Evolutionary conservation across 1,140 invertebrate genomes (phyloP).

Genomic region (Trichomalopsis sarcophagae): DNA sequence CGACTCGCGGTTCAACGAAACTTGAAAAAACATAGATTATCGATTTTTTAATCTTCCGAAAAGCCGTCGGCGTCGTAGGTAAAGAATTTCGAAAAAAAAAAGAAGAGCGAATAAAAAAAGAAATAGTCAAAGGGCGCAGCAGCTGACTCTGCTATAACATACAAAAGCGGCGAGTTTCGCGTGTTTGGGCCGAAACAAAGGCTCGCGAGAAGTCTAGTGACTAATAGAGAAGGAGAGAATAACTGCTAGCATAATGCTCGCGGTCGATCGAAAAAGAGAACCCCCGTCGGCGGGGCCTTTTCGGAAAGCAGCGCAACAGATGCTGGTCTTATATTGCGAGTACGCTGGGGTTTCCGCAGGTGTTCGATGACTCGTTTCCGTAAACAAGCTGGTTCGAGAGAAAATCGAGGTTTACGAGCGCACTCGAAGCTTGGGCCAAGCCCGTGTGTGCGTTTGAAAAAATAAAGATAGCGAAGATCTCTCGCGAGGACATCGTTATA

Average conservation of each 20-base stretch:
- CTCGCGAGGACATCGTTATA: too few relatives aligned
- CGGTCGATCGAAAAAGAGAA: not conserved
- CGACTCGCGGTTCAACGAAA: too few relatives aligned
- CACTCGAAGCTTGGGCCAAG: too few relatives aligned
- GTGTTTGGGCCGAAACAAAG: constrained; percentile 32
- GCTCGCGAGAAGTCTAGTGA: constrained; percentile 5
- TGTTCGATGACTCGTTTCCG: constrained; percentile 15
- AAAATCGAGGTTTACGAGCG: too few relatives aligned
- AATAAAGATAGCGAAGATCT: too few relatives aligned
- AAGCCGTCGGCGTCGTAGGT: too few relatives aligned
- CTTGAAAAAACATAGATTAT: too few relatives aligned
- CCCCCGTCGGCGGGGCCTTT: not conserved
- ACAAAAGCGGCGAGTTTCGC: not conserved
- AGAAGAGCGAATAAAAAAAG: constrained; percentile 13
- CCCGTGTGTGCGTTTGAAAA: too few relatives aligned
- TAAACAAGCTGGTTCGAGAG: not conserved
- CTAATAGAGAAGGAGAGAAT: not conserved
- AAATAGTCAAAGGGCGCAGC: not conserved
- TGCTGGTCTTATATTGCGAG: not conserved
- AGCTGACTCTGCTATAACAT: not conserved
- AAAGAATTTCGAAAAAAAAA: too few relatives aligned
- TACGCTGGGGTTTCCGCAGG: not conserved
- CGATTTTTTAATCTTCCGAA: too few relatives aligned
- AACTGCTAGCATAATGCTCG: not conserved
- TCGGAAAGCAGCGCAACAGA: not conserved